Percentiles rank a stretch among this genome's conserved stretches.
Conservation (phyloP, 2,888 invertebrate species). For the Lutraria lutraria region DNA sequence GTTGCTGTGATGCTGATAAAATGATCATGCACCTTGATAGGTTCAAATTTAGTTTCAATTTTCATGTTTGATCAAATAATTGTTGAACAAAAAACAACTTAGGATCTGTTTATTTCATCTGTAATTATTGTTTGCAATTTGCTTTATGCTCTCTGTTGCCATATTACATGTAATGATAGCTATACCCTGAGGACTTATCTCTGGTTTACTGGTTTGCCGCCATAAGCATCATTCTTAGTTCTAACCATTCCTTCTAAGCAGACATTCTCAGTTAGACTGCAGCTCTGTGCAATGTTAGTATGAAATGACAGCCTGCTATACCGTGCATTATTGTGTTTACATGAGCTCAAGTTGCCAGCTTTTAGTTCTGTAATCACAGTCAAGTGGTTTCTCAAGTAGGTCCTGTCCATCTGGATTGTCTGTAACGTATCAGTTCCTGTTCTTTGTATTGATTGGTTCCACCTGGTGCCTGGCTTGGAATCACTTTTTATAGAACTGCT, state of each 20-base stretch:
- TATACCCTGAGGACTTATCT: background rate
- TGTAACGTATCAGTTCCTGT: background rate
- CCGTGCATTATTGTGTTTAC: background rate
- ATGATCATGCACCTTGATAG: too few species aligned
- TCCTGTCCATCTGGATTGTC: constrained; percentile 23
- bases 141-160: background rate
- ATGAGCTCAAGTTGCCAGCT: constrained; percentile 21
- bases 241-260: background rate
- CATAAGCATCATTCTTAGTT: background rate
- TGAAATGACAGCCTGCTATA: background rate
- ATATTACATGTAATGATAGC: background rate
- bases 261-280: background rate
- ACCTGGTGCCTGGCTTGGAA: background rate
- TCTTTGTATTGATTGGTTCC: background rate
- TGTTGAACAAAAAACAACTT: background rate
- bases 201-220: background rate
- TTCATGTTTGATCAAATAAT: too few species aligned
- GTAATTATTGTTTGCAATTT: background rate
- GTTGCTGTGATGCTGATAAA: too few species aligned
- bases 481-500: background rate
- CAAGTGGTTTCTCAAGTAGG: constrained; percentile 33
- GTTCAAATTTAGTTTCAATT: too few species aligned
- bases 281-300: background rate
- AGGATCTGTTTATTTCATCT: constrained; percentile 8
- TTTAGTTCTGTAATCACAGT: constrained; percentile 21